Evolutionary conservation across 2,888 invertebrate genomes (phyloP), one percentile per base, ranked within the genome.

Genomic region (Cartodere bifasciata): DNA sequence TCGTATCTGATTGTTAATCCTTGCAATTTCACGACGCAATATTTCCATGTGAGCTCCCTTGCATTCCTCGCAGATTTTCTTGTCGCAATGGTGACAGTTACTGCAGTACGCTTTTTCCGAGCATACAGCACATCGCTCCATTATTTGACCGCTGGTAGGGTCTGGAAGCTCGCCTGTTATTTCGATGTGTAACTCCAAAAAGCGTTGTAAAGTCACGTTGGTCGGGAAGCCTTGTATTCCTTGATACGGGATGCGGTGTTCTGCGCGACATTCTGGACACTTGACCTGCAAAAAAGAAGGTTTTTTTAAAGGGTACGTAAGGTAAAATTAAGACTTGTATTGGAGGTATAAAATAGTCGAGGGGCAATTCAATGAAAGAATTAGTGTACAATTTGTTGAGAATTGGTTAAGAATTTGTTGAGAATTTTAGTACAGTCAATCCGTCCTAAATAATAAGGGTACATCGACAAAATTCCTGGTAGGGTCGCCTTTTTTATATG

Each of bases 261-360:
- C 94, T 35, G 91, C 90, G 39, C 94, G 78, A 60, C 95, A 95
- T 75, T 95, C 94, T 55, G 95, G 95, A 68, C 95, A 95, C 71
- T 91, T 91, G 38, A 94, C 86, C 84, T 84, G 63, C 11, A 58
- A 53, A 29, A 29, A 38, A 40, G 20, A 6, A 20, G n/a, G n/a
- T 20, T n/a, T n/a, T n/a, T n/a, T n/a, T n/a, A n/a, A n/a, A n/a
- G n/a, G n/a, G n/a, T n/a, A n/a, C n/a, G n/a, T n/a, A 20, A 7
- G 20, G 20, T 20, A 20, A 20, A 20, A 7, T n/a, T 20, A n/a
- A 20, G 20, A 20, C n/a, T 20, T 20, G 20, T 20, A n/a, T n/a
- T n/a, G n/a, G n/a, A n/a, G n/a, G n/a, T n/a, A n/a, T n/a, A n/a
- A n/a, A n/a, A n/a, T n/a, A n/a, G n/a, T n/a, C n/a, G n/a, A n/a